Evolutionary conservation across 2,797 vertebrate species (phyloP).

Genomic region (Macropus fuliginosus): DNA sequence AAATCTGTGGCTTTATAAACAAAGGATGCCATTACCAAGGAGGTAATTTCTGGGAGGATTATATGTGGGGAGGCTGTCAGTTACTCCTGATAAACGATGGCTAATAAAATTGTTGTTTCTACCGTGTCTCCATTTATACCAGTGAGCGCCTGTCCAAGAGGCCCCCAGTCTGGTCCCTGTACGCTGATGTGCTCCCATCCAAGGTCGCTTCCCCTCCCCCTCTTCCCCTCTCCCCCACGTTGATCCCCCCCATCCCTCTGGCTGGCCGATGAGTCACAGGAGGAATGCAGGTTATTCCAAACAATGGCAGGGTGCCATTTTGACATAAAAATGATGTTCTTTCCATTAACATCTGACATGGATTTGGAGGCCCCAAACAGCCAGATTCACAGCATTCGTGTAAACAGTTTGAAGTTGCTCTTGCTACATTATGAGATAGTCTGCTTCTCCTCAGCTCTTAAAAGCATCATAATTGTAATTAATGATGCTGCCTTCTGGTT

Average conservation of each 20-base stretch:
- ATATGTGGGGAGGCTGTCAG: conserved; percentile 65
- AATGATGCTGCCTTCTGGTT: conserved; percentile 80
- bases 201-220: background rate
- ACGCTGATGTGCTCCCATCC: background rate
- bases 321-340: conserved; percentile 83
- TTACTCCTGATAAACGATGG: conserved; percentile 66
- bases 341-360: conserved; percentile 90
- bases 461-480: conserved; percentile 86
- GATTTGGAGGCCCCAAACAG: conserved; percentile 83
- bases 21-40: conserved; percentile 72
- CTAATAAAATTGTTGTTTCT: conserved; percentile 64
- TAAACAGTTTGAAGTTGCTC: conserved; percentile 85
- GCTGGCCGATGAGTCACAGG: conserved; percentile 67
- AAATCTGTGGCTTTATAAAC: conserved; percentile 45
- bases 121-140: conserved; percentile 67
- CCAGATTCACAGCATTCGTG: conserved; percentile 81
- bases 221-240: conserved; percentile 7
- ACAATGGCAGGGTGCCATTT: conserved; percentile 84
- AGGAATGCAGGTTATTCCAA: conserved; percentile 82
- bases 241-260: conserved; percentile 42
- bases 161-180: conserved; percentile 66
- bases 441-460: conserved; percentile 82
- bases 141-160: conserved; percentile 71
- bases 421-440: conserved; percentile 66
- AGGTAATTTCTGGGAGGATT: conserved; percentile 74